These are phyloP conservation scores for Meteorus colon DNA, from an alignment of 2,888 invertebrate species.

Conservation along the genomic window DNA sequence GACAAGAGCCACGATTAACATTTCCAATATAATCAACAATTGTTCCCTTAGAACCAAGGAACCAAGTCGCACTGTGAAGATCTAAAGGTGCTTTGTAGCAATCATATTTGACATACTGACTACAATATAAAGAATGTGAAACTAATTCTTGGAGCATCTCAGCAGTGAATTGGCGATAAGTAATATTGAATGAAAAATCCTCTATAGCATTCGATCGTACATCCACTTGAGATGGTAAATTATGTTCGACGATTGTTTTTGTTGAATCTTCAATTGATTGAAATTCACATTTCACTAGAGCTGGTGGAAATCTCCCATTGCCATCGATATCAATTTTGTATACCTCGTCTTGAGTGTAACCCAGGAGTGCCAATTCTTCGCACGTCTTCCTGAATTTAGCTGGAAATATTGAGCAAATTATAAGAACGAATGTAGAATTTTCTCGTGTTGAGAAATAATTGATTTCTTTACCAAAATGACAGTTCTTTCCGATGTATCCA, in stretches of 20 bases:
- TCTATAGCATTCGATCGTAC: slow-evolving; percentile 85
- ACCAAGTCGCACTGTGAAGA: slow-evolving; percentile 91
- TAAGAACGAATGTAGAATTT: background rate
- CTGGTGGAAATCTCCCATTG: slow-evolving; percentile 92
- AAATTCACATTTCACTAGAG: slow-evolving; percentile 93
- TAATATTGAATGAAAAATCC: slow-evolving; percentile 89
- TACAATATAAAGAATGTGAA: slow-evolving; percentile 91
- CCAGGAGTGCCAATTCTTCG: slow-evolving; percentile 91
- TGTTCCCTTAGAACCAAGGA: slow-evolving; percentile 85
- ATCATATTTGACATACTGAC: slow-evolving; percentile 92
- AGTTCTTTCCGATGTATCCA: slow-evolving; percentile 94
- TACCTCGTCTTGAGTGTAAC: slow-evolving; percentile 91
- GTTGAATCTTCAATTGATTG: slow-evolving; percentile 89
- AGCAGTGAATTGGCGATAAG: slow-evolving; percentile 90
- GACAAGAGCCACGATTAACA: slow-evolving; percentile 78
- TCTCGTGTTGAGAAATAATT: background rate
- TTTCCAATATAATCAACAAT: slow-evolving; percentile 87
- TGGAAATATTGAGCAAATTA: slow-evolving; percentile 57
- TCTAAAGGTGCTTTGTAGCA: slow-evolving; percentile 92
- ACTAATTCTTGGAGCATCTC: slow-evolving; percentile 94
- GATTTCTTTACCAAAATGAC: slow-evolving; percentile 83
- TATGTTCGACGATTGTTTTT: slow-evolving; percentile 92
- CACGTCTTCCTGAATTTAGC: slow-evolving; percentile 93
- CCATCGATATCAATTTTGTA: slow-evolving; percentile 96
- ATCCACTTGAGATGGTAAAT: slow-evolving; percentile 91